phyloP scores from a whole-genome alignment of 2,113 vertebrate genomes.

The Silurus meridionalis region DNA sequence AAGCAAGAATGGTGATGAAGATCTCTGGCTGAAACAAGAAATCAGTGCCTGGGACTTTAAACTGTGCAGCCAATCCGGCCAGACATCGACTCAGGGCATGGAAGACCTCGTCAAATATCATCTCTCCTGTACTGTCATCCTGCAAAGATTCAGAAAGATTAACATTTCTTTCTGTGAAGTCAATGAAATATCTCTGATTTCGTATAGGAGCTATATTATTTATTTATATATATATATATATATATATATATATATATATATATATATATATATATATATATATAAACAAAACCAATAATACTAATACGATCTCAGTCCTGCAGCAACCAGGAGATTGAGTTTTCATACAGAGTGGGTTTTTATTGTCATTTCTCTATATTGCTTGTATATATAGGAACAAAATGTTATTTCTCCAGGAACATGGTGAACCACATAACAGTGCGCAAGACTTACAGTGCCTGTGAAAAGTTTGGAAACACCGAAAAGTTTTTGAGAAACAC shows the following conservation, averaged over 20 bases:
- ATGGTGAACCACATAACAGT: background rate
- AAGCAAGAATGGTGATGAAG: conserved; percentile 93
- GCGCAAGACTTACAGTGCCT: background rate
- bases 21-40: conserved; percentile 90
- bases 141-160: conserved; percentile 55
- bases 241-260: no score
- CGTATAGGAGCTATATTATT: background rate
- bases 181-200: background rate
- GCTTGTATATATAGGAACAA: background rate
- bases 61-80: conserved; percentile 84
- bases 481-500: no score
- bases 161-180: background rate
- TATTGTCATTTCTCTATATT: background rate
- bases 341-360: background rate
- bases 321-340: background rate
- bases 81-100: conserved; percentile 88
- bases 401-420: background rate
- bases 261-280: no score
- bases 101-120: conserved; percentile 97
- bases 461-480: no score
- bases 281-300: background rate
- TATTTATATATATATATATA: no score
- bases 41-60: conserved; percentile 88
- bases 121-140: conserved; percentile 96
- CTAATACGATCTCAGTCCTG: background rate